phyloP scores from a whole-genome alignment of 2,888 invertebrate species.

The Drosophila rubida region DNA sequence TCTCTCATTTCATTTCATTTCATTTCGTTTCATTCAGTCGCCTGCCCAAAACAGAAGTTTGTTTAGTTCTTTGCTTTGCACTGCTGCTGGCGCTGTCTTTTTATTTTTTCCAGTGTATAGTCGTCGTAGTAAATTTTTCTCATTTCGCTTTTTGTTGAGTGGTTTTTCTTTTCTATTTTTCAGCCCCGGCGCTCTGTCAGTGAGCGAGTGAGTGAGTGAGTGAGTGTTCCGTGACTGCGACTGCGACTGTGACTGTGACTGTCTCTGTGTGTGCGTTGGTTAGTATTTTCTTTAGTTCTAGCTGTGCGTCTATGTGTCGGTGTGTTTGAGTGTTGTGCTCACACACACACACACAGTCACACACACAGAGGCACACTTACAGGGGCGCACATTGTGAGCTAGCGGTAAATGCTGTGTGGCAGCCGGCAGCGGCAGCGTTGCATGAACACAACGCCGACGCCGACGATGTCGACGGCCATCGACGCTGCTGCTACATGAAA shows the following conservation, averaged over 20 bases:
- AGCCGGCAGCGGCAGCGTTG: conserved; percentile 47
- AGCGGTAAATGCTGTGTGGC: conserved; percentile 70
- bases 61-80: conserved; percentile 24
- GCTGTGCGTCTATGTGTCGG: conserved; percentile 19
- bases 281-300: conserved; percentile 56
- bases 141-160: conserved; percentile 81
- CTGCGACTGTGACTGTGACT: conserved; percentile 30
- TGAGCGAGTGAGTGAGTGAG: conserved; percentile 44
- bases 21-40: conserved; percentile 49
- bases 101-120: conserved; percentile 62
- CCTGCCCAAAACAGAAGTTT: conserved; percentile 64
- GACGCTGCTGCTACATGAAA: conserved; percentile 50
- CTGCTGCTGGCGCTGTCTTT: not conserved
- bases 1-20: conserved; percentile 43
- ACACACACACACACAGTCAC: conserved; percentile 46
- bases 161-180: conserved; percentile 59
- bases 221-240: conserved; percentile 29
- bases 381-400: conserved; percentile 56
- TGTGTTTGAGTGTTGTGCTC: conserved; percentile 35
- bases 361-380: conserved; percentile 17
- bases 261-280: conserved; percentile 35
- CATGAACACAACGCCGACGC: conserved; percentile 62
- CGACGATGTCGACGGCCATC: conserved; percentile 26
- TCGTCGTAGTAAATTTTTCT: conserved; percentile 73
- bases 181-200: conserved; percentile 31